Base-by-base conservation (phyloP, 1,140 invertebrate genomes). In the Trichonephila clavipes region DNA sequence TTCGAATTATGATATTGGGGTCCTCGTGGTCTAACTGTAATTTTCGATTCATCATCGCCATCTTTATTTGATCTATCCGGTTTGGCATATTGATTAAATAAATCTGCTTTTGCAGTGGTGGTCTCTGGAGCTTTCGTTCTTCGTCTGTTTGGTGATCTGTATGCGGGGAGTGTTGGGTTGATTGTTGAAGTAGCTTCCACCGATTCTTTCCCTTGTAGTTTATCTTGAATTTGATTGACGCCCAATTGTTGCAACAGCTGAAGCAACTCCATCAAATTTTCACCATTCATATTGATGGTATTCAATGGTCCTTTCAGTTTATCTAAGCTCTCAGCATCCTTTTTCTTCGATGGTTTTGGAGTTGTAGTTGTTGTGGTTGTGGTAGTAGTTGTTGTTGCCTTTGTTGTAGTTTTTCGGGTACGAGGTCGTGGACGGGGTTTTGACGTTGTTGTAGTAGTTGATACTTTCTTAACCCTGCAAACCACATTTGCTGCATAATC, bases 401-500 rank as follows among this genome's bases (percentile, higher is more conserved):
- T 86, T 6, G 85, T 83, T 21, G 93, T 94, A 3, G 88, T 90
- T 51, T 86, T 94, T n/a, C 72, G 87, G 0, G 88, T 69, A 10
- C 89, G 61, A 18, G 85, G 91, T 19, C 72, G n/a, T 6, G 86
- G 87, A 19, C 90, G n/a, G 4, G 92, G 93, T 64, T 90, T 94
- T 12, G 89, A 28, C 8, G 92, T 81, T 2, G 88, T 72, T 14
- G 82, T 85, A 7, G 87, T 66, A 16, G 90, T 58, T 64, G 92
- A 58, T 16, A 28, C 59, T 18, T 94, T 90, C 51, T 92, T 93
- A 16, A 92, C 87, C n/a, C 72, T 95, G 95, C 98, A 99, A 24
- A 97, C 96, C 0, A 99, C 98, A 95, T 99, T 98, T 88, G 98
- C 96, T 0, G 98, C 97, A 95, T 98, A 99, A 95, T 99, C 98